Conservation (phyloP, 2,113 vertebrate genomes). For the Bujurquina vittata region DNA sequence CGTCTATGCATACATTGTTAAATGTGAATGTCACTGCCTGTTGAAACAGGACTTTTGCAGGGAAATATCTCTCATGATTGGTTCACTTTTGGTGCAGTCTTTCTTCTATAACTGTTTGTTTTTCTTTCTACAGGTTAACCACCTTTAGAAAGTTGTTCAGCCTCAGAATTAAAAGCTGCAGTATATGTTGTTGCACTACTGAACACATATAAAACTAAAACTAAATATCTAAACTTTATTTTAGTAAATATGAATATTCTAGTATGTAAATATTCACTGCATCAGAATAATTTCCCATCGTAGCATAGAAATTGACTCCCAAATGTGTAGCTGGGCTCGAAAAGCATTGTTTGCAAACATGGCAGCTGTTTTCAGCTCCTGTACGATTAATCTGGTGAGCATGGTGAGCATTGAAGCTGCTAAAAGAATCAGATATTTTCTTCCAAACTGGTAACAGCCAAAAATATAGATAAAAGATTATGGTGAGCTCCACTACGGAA, state of each 20-base stretch:
- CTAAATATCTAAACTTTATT: no score
- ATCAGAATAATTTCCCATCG: background rate
- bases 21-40: slow-evolving; percentile 34
- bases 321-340: background rate
- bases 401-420: background rate
- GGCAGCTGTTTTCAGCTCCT: background rate
- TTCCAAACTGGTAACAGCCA: no score
- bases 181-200: background rate
- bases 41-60: slow-evolving; percentile 2
- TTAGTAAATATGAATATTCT: background rate
- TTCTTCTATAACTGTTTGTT: background rate
- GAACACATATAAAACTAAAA: background rate
- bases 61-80: background rate
- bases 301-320: background rate
- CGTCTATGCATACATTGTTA: slow-evolving; percentile 28
- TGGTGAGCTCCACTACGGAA: no score
- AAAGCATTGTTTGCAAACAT: background rate
- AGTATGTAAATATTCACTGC: background rate
- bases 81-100: background rate
- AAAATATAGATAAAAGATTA: no score
- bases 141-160: background rate
- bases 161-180: background rate
- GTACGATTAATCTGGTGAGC: background rate
- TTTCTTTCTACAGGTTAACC: background rate
- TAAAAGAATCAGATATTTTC: no score